These are phyloP conservation scores for Oxystoma pomonae DNA, from an alignment of 2,888 invertebrate species.

Conservation along the genomic window DNA sequence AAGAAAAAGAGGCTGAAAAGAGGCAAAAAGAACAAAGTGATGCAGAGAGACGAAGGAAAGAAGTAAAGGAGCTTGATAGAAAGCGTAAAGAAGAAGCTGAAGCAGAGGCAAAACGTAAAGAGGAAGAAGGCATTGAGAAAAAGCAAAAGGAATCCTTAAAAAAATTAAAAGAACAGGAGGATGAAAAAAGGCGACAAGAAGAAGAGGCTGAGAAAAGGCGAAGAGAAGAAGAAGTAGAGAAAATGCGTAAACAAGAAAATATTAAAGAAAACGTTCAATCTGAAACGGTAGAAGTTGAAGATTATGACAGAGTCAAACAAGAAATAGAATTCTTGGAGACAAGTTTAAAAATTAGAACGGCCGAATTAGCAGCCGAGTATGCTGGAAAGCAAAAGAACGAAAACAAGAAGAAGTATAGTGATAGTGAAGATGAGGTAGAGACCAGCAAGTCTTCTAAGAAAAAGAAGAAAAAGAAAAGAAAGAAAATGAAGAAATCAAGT, in stretches of 20 bases:
- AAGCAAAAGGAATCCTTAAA: background rate
- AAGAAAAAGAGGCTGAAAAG: background rate
- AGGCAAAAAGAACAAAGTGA: background rate
- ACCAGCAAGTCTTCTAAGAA: slow-evolving; percentile 4
- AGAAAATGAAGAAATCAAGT: slow-evolving; percentile 5
- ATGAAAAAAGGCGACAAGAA: slow-evolving; percentile 2
- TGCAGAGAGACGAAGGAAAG: background rate
- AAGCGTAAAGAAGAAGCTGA: background rate
- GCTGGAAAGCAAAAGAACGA: background rate
- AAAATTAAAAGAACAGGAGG: background rate
- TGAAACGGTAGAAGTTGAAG: background rate
- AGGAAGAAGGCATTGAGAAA: background rate
- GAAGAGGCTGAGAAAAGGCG: slow-evolving; percentile 2
- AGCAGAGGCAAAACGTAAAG: background rate
- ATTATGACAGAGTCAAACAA: background rate
- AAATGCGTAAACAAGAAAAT: too few species aligned
- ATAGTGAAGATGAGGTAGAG: background rate
- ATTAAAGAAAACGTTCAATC: too few species aligned
- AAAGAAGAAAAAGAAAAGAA: slow-evolving; percentile 7
- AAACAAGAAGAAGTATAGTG: slow-evolving; percentile 6
- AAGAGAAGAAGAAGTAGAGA: slow-evolving; percentile 3
- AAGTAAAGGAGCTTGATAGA: background rate
- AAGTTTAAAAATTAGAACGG: background rate
- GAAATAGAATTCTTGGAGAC: background rate
- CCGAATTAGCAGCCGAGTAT: background rate